These are phyloP conservation scores for Drosophila ambigua DNA, from an alignment of 1,140 invertebrate species.

Conservation along the genomic window DNA sequence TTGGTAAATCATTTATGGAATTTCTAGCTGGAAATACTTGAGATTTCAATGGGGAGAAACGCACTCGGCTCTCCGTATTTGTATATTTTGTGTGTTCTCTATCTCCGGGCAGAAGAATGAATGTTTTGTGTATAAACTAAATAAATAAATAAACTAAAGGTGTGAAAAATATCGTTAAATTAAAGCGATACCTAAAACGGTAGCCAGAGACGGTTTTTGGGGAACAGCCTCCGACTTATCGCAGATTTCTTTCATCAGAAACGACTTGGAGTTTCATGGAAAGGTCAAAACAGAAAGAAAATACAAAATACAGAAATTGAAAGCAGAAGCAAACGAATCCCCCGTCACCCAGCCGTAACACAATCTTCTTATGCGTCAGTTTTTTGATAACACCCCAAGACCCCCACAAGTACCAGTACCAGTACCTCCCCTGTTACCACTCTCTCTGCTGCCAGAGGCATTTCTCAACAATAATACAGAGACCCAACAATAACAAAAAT, in stretches of 20 bases:
- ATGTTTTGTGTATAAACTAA: slow-evolving; percentile 27
- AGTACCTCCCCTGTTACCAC: neutral
- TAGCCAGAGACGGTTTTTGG: slow-evolving; percentile 1
- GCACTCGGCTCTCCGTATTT: neutral
- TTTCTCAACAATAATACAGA: slow-evolving; percentile 51
- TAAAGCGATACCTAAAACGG: slow-evolving; percentile 17
- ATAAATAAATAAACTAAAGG: slow-evolving; percentile 44
- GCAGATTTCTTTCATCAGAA: slow-evolving; percentile 32
- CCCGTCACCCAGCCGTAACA: slow-evolving; percentile 1
- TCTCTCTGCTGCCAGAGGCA: slow-evolving; percentile 15
- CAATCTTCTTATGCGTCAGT: slow-evolving; percentile 59
- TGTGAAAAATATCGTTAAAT: slow-evolving; percentile 52
- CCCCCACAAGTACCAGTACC: neutral
- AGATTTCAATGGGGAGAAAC: slow-evolving; percentile 28
- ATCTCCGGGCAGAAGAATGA: neutral
- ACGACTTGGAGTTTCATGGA: slow-evolving; percentile 43
- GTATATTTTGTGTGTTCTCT: too few species aligned
- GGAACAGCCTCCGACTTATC: slow-evolving; percentile 39
- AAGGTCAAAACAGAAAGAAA: slow-evolving; percentile 17
- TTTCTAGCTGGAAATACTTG: slow-evolving; percentile 32
- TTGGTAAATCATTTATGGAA: slow-evolving; percentile 33
- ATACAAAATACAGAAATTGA: neutral
- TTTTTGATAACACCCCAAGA: slow-evolving; percentile 40
- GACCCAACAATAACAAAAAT: neutral
- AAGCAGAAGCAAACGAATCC: neutral